Conservation (phyloP, 1,140 invertebrate species). For the Lordiphosa clarofinis region DNA sequence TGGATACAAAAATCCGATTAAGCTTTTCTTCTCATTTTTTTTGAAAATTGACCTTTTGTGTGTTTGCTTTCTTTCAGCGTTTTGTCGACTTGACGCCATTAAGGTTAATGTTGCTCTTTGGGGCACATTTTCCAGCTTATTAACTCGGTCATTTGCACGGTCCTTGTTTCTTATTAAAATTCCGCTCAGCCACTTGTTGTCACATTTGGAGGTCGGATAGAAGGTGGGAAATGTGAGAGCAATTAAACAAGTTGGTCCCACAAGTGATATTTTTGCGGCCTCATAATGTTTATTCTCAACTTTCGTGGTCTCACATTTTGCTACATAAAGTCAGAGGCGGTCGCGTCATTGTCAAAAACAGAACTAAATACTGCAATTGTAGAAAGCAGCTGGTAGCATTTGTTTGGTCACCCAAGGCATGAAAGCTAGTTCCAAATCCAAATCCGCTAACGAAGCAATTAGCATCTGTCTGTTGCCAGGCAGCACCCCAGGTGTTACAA, state of each 20-base stretch:
- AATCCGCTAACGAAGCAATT: slow-evolving; percentile 70
- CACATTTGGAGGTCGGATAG: background rate
- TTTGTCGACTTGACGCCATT: slow-evolving; percentile 43
- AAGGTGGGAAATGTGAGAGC: too few species aligned
- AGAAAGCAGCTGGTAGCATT: too few species aligned
- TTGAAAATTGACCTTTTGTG: slow-evolving; percentile 10
- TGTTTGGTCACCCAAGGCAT: too few species aligned
- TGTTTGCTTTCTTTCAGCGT: slow-evolving; percentile 17
- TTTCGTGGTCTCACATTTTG: slow-evolving; percentile 46
- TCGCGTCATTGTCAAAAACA: too few species aligned
- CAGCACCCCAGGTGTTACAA: slow-evolving; percentile 8
- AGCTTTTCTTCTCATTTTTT: background rate
- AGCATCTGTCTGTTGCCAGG: slow-evolving; percentile 26
- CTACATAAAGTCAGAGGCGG: too few species aligned
- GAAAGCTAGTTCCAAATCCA: too few species aligned
- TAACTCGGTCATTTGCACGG: slow-evolving; percentile 52
- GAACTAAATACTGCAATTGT: too few species aligned
- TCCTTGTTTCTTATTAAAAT: slow-evolving; percentile 3
- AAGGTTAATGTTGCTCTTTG: slow-evolving; percentile 54
- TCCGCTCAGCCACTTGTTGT: background rate
- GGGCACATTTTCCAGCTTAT: slow-evolving; percentile 63
- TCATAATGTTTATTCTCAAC: too few species aligned
- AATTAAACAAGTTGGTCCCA: too few species aligned
- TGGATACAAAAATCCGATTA: too few species aligned
- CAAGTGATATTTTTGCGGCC: too few species aligned